A percentile compares a stretch with the other conserved stretches of the same genome.
Evolutionary conservation across 2,888 invertebrate species (phyloP).

Genomic region (Tipula helvola): DNA sequence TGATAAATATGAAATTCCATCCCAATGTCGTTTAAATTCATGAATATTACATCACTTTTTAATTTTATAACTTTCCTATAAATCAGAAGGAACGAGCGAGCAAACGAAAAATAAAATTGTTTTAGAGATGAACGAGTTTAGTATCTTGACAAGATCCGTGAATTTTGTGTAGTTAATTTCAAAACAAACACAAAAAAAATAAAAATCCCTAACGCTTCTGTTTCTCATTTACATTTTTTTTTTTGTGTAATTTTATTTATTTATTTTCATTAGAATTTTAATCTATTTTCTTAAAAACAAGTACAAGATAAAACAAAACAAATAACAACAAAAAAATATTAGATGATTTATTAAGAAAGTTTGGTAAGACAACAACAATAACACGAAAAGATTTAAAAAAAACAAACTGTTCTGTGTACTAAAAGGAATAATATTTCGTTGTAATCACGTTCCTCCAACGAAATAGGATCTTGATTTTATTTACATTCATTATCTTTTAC

Average conservation of each 20-base stretch:
- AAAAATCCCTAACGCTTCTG: background rate
- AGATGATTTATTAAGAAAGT: conserved; percentile 4
- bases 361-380: background rate
- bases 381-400: background rate
- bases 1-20: background rate
- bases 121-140: background rate
- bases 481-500: background rate
- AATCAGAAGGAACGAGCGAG: background rate
- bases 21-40: background rate
- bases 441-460: background rate
- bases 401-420: background rate
- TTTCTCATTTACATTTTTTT: background rate
- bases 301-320: background rate
- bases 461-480: background rate
- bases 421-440: background rate
- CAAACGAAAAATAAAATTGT: background rate
- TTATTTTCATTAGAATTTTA: background rate
- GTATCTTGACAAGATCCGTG: background rate
- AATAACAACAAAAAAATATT: background rate
- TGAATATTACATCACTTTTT: background rate
- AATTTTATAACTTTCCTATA: background rate
- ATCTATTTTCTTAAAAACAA: background rate
- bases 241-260: background rate
- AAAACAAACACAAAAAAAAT: background rate
- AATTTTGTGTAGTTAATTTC: background rate